Evolutionary conservation across 2,113 vertebrate genomes (phyloP), one percentile per base, ranked within the genome.

Genomic region (Leptocoma aspasia): DNA sequence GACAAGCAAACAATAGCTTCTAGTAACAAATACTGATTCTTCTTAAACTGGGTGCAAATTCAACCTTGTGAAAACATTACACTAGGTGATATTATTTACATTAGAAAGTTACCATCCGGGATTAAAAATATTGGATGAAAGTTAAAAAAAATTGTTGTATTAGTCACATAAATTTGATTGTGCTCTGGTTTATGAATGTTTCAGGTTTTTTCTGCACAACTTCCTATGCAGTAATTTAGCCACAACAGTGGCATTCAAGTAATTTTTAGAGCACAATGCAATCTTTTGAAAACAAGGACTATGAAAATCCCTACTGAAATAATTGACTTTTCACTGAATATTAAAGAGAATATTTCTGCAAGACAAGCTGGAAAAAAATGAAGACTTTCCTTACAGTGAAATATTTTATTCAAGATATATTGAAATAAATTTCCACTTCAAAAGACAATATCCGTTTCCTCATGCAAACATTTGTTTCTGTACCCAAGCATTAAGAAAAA

Each of bases 1-100:
- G 37, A 73, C 60, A 82, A 86, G 70, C 60, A 92, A 96, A 89
- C 53, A 94, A 77, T 9, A 78, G 47, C 47, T 84, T 90, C 82
- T 90, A 47, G 86, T 72, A 91, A 92, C 41, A 86, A 88, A 85
- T 52, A 92, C 10, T 91, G 60, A 77, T 77, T 82, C 76, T 93
- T 82, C 45, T 83, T 71, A 63, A 77, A 57, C 14, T 26, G 26
- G 21, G 21, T 20, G 23, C 59, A 81, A 65, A 83, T 81, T 78
- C 60, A 82, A 6, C 41, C 59, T 68, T 73, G n/a, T 85, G 78
- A 71, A 96, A 94, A 66, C 50, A 63, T 15, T 61, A 53, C 35
- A 41, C 15, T 26, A 45, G 35, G 13, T 35, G 37, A 90, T 41
- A 65, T 13, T 18, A 2, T 42, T 44, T 77, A 60, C n/a, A 57